These are phyloP conservation scores for Falco naumanni DNA, from an alignment of 2,797 vertebrate species.

Conservation along the genomic window DNA sequence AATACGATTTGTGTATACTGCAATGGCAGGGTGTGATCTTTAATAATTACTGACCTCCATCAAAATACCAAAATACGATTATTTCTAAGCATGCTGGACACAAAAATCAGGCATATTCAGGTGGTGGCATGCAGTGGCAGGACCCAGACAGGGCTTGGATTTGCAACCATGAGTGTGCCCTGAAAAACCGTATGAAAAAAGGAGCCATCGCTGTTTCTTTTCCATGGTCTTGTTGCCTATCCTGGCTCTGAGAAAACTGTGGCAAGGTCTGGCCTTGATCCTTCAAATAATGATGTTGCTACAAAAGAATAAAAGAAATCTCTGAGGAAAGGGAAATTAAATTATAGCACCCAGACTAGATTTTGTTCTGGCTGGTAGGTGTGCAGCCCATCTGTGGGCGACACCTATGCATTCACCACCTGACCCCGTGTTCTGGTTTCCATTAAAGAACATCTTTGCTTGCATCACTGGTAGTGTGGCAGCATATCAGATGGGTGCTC, in stretches of 20 bases:
- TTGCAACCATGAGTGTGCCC: not conserved
- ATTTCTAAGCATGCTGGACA: not conserved
- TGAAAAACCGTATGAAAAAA: not conserved
- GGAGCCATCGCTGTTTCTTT: not conserved
- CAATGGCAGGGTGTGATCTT: not conserved
- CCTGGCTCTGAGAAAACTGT: not conserved
- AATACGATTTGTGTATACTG: not conserved
- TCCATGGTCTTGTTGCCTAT: not conserved
- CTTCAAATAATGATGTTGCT: not conserved
- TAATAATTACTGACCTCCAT: not conserved
- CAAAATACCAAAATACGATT: not conserved
- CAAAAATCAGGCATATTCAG: not conserved
- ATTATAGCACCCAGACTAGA: not conserved
- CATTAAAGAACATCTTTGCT: not conserved
- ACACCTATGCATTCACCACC: not conserved
- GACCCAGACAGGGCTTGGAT: not conserved
- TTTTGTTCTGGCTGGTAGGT: not conserved
- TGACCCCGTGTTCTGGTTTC: not conserved
- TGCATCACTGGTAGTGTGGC: not conserved
- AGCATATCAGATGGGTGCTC: rapidly evolving
- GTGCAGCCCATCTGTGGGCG: not conserved
- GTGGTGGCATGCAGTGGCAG: not conserved
- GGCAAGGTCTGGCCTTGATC: not conserved
- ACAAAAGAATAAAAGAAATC: not conserved
- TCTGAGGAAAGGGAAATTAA: not conserved